A percentile compares a stretch with the other conserved stretches of the same genome.
These are phyloP conservation scores for Sarotherodon lohbergeri DNA, from an alignment of 2,113 vertebrate species.

Conservation along the genomic window DNA sequence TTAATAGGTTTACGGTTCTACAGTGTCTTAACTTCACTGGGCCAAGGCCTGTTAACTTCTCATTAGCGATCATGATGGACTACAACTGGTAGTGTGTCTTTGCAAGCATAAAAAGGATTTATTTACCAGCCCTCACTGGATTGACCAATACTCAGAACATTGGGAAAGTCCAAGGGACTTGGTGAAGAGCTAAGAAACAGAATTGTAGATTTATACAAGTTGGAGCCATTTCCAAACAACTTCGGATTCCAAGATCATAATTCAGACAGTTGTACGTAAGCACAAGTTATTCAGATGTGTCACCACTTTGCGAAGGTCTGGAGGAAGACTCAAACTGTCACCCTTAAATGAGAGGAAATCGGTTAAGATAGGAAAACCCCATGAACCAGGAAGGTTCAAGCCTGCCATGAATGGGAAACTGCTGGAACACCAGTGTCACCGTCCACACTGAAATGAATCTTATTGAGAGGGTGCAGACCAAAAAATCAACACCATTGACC, in stretches of 20 bases:
- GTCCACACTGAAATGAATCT: not conserved
- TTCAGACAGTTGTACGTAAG: not conserved
- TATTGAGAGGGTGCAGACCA: not conserved
- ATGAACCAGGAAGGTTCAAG: not conserved
- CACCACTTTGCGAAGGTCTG: not conserved
- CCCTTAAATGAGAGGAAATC: not conserved
- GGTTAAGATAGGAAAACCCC: not conserved
- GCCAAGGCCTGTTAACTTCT: not conserved
- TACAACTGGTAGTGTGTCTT: not conserved
- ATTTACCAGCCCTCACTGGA: not conserved
- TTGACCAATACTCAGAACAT: not conserved
- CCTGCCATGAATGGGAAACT: not conserved
- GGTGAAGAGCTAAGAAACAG: not conserved
- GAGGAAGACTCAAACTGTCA: not conserved
- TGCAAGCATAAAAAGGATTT: not conserved
- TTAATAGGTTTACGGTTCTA: not conserved
- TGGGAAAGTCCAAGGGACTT: not conserved
- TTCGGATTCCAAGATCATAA: not conserved
- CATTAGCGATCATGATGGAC: not conserved
- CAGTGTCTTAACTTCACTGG: not conserved
- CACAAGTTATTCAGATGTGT: not conserved
- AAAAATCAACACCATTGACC: not conserved
- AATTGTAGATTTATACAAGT: not conserved
- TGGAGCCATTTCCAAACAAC: not conserved
- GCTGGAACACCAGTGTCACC: not conserved